Evolutionary conservation across 2,113 vertebrate genomes (phyloP).

Genomic region (Rhadina sibilatrix): DNA sequence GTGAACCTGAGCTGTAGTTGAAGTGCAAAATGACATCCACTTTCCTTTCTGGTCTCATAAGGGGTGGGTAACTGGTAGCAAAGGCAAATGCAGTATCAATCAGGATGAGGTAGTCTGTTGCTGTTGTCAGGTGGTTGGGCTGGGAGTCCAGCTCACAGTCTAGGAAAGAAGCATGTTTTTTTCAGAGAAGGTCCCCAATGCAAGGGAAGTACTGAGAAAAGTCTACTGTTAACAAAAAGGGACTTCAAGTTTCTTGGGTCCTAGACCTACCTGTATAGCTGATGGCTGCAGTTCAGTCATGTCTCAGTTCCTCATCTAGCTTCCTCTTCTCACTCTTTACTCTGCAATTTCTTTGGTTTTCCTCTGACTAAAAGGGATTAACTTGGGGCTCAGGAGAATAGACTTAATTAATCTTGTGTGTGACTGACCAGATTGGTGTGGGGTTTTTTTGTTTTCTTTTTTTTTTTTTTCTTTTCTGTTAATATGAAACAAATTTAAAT

Average conservation of each 20-base stretch:
- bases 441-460: fast-evolving
- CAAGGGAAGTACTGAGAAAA: not conserved
- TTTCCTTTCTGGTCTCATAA: slow-evolving; percentile 73
- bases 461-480: not conserved
- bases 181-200: not conserved
- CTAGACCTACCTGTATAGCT: not conserved
- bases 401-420: not conserved
- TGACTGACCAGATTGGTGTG: not conserved
- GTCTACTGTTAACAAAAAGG: not conserved
- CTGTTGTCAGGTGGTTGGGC: slow-evolving; percentile 76
- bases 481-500: not conserved
- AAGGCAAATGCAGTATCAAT: slow-evolving; percentile 78
- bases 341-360: not conserved
- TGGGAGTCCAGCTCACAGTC: slow-evolving; percentile 75
- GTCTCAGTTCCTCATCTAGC: not conserved
- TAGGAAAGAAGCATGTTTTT: slow-evolving; percentile 27
- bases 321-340: slow-evolving; percentile 5
- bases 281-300: not conserved
- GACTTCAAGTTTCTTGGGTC: not conserved
- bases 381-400: not conserved
- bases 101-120: slow-evolving; percentile 67
- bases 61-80: slow-evolving; percentile 77
- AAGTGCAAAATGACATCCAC: slow-evolving; percentile 79
- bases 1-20: slow-evolving; percentile 77
- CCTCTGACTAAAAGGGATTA: not conserved